Evolutionary conservation across 1,140 invertebrate species (phyloP).

Genomic region (Vollenhovia emeryi): DNA sequence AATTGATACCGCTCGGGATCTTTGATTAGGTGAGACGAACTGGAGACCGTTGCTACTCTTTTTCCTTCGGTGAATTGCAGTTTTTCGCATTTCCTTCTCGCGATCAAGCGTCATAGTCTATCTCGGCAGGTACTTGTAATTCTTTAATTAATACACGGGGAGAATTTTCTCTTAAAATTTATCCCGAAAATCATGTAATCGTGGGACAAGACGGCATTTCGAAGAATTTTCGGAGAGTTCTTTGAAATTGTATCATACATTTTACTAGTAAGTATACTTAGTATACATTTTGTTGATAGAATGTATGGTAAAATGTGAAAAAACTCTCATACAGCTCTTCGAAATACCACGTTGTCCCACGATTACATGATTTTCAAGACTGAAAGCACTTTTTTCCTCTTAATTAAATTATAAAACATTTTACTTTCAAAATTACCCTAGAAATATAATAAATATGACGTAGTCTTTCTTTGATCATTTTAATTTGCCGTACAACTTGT

Average conservation of each 20-base stretch:
- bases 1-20: conserved; percentile 55
- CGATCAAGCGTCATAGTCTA: neutral
- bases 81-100: neutral
- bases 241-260: too few relatives aligned
- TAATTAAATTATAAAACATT: conserved; percentile 3
- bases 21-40: conserved; percentile 59
- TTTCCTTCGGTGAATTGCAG: neutral
- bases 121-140: neutral
- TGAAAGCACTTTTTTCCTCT: neutral
- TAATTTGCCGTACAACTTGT: neutral
- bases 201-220: too few relatives aligned
- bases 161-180: too few relatives aligned
- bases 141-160: conserved; percentile 11
- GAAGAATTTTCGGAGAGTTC: too few relatives aligned
- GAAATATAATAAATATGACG: neutral
- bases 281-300: too few relatives aligned
- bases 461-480: neutral
- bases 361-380: too few relatives aligned
- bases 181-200: too few relatives aligned
- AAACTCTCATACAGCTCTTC: too few relatives aligned
- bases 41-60: conserved; percentile 22
- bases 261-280: too few relatives aligned
- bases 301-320: too few relatives aligned
- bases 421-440: neutral
- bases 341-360: too few relatives aligned